Conservation (phyloP, 2,113 vertebrate species). For the Vidua chalybeata region DNA sequence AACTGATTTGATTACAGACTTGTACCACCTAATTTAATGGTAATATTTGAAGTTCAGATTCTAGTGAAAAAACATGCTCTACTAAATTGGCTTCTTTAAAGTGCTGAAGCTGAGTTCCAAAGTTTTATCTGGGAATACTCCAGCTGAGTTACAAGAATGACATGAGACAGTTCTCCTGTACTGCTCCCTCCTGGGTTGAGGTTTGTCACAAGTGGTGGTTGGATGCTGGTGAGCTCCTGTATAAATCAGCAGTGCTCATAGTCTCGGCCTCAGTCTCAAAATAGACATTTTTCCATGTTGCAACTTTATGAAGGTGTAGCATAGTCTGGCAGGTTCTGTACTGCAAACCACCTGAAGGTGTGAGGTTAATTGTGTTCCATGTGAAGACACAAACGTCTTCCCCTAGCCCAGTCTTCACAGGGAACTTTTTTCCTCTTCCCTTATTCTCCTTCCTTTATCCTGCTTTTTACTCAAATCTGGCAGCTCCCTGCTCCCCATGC, state of each 20-base stretch:
- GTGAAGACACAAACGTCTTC: not conserved
- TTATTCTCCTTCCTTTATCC: accelerated
- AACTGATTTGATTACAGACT: not conserved
- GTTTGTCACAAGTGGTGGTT: not conserved
- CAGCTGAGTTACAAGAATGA: not conserved
- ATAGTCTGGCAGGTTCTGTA: not conserved
- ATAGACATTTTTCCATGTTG: not conserved
- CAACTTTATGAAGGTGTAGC: not conserved
- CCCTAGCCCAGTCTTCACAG: not conserved
- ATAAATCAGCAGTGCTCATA: not conserved
- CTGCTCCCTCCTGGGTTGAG: not conserved
- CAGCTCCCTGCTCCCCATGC: not conserved
- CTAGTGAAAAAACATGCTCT: accelerated
- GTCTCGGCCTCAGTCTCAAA: not conserved
- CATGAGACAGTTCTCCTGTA: accelerated
- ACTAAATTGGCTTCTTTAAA: not conserved
- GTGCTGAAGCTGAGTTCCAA: not conserved
- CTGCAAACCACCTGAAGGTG: not conserved
- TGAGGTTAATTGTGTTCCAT: not conserved
- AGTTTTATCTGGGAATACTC: not conserved
- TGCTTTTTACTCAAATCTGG: not conserved
- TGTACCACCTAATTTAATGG: not conserved
- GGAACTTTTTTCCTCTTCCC: not conserved
- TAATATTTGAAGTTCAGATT: not conserved
- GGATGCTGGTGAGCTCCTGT: not conserved